Conservation (phyloP, 2,113 vertebrate genomes). For the Tonatia bakeri region DNA sequence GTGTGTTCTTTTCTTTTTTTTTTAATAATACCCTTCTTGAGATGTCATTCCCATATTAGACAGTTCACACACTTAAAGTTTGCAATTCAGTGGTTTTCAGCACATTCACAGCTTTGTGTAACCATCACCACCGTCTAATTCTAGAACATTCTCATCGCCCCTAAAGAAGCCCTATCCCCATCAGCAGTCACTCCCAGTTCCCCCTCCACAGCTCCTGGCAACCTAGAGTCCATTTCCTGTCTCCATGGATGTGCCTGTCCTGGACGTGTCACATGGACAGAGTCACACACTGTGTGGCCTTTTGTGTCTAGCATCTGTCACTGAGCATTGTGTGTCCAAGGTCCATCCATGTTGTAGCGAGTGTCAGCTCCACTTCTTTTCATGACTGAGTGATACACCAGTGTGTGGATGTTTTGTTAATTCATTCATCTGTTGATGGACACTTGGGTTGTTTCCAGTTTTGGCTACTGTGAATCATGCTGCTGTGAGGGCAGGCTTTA, state of each 20-base stretch:
- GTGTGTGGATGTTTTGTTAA: too few species aligned
- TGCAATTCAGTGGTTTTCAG: background rate
- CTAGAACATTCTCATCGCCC: background rate
- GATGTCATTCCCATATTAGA: background rate
- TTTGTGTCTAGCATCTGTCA: background rate
- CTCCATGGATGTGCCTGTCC: background rate
- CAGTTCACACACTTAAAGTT: background rate
- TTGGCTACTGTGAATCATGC: background rate
- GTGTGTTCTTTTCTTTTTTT: background rate
- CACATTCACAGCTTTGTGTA: background rate
- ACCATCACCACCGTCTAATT: background rate
- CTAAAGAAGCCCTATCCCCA: background rate
- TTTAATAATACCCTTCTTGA: background rate
- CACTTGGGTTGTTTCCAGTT: background rate
- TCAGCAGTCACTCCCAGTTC: background rate
- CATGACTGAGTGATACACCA: background rate
- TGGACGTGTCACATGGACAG: fast-evolving
- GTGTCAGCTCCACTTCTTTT: background rate
- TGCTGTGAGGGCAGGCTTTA: background rate
- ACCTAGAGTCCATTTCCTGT: background rate
- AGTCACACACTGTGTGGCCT: background rate
- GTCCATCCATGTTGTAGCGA: fast-evolving
- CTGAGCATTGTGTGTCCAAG: fast-evolving
- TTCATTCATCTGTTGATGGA: background rate
- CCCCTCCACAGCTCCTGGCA: background rate